These are phyloP conservation scores for Tortricodes alternella DNA, from an alignment of 2,888 invertebrate genomes.

Conservation along the genomic window DNA sequence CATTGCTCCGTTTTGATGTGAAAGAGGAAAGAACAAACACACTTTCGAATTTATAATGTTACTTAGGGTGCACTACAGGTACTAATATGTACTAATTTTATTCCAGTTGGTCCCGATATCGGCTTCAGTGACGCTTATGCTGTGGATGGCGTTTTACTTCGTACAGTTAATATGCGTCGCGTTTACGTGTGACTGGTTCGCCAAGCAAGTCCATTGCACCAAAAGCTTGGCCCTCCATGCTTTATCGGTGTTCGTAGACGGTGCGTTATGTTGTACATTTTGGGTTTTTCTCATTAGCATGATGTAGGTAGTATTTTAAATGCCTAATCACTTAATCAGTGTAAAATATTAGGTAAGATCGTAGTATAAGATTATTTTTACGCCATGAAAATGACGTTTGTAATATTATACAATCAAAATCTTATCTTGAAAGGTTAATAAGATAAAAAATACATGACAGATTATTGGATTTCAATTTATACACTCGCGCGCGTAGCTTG, in stretches of 20 bases:
- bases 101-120: conserved; percentile 23
- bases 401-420: background rate
- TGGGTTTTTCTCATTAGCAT: too few species aligned
- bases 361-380: too few species aligned
- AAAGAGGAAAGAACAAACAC: too few species aligned
- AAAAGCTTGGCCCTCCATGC: conserved; percentile 43
- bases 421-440: background rate
- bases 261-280: conserved; percentile 37
- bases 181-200: conserved; percentile 41
- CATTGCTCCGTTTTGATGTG: too few species aligned
- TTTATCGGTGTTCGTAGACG: conserved; percentile 41
- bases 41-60: too few species aligned
- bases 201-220: conserved; percentile 40
- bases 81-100: background rate
- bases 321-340: too few species aligned
- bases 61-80: background rate
- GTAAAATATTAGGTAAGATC: too few species aligned
- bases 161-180: conserved; percentile 37
- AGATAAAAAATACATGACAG: conserved; percentile 1
- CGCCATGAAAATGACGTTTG: too few species aligned
- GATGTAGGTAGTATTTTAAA: too few species aligned
- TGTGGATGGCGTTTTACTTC: conserved; percentile 38
- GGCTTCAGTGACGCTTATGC: conserved; percentile 14
- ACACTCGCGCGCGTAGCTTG: too few species aligned
- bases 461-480: background rate